A percentile compares a stretch with the other conserved stretches of the same genome.
Conservation (phyloP, 1,140 invertebrate genomes). For the Micrasema longulum region DNA sequence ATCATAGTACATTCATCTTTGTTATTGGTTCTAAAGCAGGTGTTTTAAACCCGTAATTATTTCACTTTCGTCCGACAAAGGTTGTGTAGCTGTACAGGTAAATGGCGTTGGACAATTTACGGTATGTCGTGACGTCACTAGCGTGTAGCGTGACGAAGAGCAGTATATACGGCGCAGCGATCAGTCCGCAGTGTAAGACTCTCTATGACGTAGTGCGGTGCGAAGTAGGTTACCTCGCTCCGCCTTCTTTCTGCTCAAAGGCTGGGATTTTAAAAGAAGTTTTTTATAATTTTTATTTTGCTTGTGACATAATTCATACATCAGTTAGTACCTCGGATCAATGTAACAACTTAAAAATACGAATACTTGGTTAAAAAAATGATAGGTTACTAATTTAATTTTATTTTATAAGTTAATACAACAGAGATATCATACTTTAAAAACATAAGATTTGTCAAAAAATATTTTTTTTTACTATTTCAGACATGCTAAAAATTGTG, state of each 20-base stretch:
- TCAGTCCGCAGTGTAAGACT: not conserved
- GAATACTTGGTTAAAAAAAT: not conserved
- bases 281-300: not conserved
- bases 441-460: not conserved
- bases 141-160: slow-evolving; percentile 6
- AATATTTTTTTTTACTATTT: too few relatives aligned
- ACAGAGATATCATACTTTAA: not conserved
- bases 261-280: not conserved
- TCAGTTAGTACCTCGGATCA: too few relatives aligned
- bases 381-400: not conserved
- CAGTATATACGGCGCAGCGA: not conserved
- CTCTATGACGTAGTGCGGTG: slow-evolving; percentile 25
- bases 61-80: slow-evolving; percentile 16
- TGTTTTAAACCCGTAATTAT: not conserved
- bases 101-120: not conserved
- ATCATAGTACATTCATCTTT: too few relatives aligned
- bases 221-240: slow-evolving; percentile 38
- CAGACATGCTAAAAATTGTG: too few relatives aligned
- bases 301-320: not conserved
- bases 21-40: too few relatives aligned
- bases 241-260: slow-evolving; percentile 21
- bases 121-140: slow-evolving; percentile 32
- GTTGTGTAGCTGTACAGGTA: not conserved
- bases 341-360: not conserved
- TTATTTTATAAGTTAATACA: not conserved